Evolutionary conservation across 1,140 invertebrate species (phyloP).

Genomic region (Aethina tumida): DNA sequence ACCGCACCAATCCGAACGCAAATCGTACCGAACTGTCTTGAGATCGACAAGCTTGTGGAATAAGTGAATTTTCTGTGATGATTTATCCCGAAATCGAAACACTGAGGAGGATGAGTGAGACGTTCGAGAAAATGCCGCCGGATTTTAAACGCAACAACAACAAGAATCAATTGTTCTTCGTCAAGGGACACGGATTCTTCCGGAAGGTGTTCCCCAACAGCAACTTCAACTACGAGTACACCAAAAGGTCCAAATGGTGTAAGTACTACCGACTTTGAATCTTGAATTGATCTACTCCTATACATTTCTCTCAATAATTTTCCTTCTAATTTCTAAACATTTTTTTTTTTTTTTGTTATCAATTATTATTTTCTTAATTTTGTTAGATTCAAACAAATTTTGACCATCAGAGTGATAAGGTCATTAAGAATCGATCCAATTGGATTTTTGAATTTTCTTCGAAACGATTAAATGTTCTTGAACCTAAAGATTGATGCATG

Average conservation of each 20-base stretch:
- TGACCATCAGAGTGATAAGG: too few relatives aligned
- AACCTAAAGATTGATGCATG: too few relatives aligned
- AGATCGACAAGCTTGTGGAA: background rate
- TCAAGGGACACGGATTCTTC: slow-evolving; percentile 24
- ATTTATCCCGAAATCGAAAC: slow-evolving; percentile 8
- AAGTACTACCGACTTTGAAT: slow-evolving; percentile 9
- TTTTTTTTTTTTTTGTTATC: background rate
- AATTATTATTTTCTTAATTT: background rate
- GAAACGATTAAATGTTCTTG: too few relatives aligned
- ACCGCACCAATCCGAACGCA: too few relatives aligned
- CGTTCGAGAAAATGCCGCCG: background rate
- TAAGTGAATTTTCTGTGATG: slow-evolving; percentile 4
- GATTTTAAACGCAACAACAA: slow-evolving; percentile 21
- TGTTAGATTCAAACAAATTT: too few relatives aligned
- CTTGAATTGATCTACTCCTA: too few relatives aligned
- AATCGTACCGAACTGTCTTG: too few relatives aligned
- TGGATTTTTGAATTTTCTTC: too few relatives aligned
- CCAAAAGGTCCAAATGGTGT: slow-evolving; percentile 19
- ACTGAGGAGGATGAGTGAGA: background rate
- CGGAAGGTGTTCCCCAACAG: slow-evolving; percentile 22
- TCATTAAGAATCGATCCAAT: too few relatives aligned
- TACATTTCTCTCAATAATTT: background rate
- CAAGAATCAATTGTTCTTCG: slow-evolving; percentile 24
- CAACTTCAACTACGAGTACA: slow-evolving; percentile 22
- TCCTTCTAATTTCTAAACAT: background rate